phyloP scores from a whole-genome alignment of 2,797 vertebrate genomes.

The Eurystomus glaucurus region DNA sequence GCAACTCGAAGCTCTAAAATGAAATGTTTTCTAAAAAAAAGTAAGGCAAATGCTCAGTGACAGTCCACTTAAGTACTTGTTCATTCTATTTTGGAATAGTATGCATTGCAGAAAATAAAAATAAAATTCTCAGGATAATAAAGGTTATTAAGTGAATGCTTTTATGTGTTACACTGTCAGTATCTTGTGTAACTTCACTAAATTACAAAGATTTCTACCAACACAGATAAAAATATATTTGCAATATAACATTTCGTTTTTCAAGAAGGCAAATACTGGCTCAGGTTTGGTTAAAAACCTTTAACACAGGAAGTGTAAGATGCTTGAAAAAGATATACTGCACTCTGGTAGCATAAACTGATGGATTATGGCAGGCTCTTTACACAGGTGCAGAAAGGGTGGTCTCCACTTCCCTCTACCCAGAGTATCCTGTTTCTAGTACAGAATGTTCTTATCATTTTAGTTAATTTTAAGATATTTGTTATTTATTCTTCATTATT shows the following conservation, averaged over 20 bases:
- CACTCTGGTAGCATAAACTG: not conserved
- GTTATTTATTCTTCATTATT: not conserved
- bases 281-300: not conserved
- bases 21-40: not conserved
- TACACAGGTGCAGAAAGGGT: not conserved
- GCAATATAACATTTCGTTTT: not conserved
- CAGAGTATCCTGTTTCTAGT: not conserved
- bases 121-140: not conserved
- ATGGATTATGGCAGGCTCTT: accelerated
- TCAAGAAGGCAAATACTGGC: not conserved
- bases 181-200: not conserved
- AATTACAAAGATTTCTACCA: not conserved
- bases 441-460: not conserved
- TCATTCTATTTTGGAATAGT: not conserved
- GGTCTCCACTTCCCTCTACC: not conserved
- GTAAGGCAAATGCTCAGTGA: not conserved
- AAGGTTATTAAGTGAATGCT: not conserved
- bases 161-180: not conserved
- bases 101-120: not conserved
- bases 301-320: not conserved
- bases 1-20: not conserved
- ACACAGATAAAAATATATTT: not conserved
- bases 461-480: not conserved
- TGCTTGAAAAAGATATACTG: not conserved
- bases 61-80: not conserved